Conservation (phyloP, 2,888 invertebrate genomes). For the Blastobasis lacticolella region DNA sequence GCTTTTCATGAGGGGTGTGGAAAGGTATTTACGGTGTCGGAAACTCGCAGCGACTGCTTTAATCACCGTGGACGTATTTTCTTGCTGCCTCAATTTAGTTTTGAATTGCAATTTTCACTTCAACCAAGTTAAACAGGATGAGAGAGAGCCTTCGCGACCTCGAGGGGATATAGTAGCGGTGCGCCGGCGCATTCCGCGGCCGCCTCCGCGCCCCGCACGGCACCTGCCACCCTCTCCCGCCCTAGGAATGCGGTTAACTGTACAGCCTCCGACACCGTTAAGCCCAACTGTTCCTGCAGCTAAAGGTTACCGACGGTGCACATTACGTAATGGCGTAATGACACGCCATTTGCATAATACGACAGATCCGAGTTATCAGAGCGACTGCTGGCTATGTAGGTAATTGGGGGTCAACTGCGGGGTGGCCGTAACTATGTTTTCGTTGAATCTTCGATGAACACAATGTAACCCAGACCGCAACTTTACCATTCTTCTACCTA, state of each 20-base stretch:
- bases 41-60: too few species aligned
- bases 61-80: too few species aligned
- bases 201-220: slow-evolving; percentile 26
- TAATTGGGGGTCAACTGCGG: slow-evolving; percentile 9
- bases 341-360: slow-evolving; percentile 27
- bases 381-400: not conserved
- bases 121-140: not conserved
- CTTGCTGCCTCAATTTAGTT: too few species aligned
- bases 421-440: not conserved
- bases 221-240: slow-evolving; percentile 34
- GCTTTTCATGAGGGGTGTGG: too few species aligned
- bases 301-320: slow-evolving; percentile 38
- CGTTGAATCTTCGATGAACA: too few species aligned
- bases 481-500: too few species aligned
- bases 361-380: slow-evolving; percentile 11
- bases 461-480: too few species aligned
- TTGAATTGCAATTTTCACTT: too few species aligned
- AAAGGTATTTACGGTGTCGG: too few species aligned
- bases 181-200: slow-evolving; percentile 33
- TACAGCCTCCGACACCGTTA: slow-evolving; percentile 63
- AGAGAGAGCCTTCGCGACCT: too few species aligned
- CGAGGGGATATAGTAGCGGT: not conserved
- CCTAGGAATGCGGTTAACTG: slow-evolving; percentile 67
- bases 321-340: slow-evolving; percentile 38
- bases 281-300: slow-evolving; percentile 47